Evolutionary conservation across 2,888 invertebrate species (phyloP), one percentile per base, ranked within the genome.

Genomic region (Epsilonema sp.): DNA sequence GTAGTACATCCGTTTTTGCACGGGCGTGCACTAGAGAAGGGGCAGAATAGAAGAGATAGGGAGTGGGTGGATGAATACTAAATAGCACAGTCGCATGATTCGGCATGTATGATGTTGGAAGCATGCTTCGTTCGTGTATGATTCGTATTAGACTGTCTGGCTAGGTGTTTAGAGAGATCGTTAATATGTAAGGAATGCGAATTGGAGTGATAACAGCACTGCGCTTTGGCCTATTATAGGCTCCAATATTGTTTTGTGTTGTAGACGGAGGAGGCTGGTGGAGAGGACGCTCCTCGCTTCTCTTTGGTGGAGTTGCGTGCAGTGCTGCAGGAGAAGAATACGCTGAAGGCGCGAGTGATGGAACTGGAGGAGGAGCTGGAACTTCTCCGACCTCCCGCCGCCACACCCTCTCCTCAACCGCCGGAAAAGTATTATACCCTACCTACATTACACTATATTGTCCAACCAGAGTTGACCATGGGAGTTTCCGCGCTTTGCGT

Each of bases 331-430:
- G 90, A 94, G 70, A 75, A 90, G 49, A 92, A 92, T 69, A 84
- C 86, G 64, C 74, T 92, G 46, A 85, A 89, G 63, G 79, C 83
- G n/a, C 77, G 80, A 62, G 79, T 94, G 45, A 80, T 81, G 61
- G 82, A 85, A 63, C 75, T 90, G n/a, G 86, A 89, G 66, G 89
- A 90, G 58, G 87, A 90, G 68, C 68, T 94, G 54, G 79, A 78
- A 21, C 50, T 51, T 31, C 36, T 48, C 38, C 2, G 48, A 21
- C 48, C 46, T 2, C 21, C 24, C 2, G n/a, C 39, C 2, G 26
- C 49, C 1, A n/a, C n/a, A n/a, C 39, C 44, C 39, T 19, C 40
- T 1, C 46, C 49, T 16, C 20, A 46, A 19, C n/a, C n/a, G n/a
- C 39, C 31, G 40, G 45, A 43, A n/a, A 43, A 43, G 43, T n/a